Conservation (phyloP, 2,888 invertebrate species). For the Microctonus aethiopoides region DNA sequence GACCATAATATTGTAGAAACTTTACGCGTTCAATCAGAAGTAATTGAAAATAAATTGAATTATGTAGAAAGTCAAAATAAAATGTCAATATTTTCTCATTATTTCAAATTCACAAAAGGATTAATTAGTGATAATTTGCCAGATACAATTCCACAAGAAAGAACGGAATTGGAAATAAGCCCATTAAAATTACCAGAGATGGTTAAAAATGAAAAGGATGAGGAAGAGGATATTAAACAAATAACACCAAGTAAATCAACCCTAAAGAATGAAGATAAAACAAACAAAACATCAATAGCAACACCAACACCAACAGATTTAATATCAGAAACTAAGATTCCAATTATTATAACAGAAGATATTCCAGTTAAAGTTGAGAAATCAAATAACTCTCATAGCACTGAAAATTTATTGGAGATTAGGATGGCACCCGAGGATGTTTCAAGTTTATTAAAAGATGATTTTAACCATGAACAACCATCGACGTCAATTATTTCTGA, state of each 20-base stretch:
- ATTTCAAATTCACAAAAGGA: slow-evolving; percentile 15
- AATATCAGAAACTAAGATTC: background rate
- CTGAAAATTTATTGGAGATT: background rate
- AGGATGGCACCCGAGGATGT: background rate
- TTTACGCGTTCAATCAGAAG: background rate
- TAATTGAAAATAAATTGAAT: background rate
- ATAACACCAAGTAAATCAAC: background rate
- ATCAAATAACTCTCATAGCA: background rate
- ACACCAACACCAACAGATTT: too few species aligned
- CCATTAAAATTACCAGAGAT: background rate
- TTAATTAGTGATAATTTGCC: slow-evolving; percentile 40
- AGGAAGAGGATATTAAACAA: background rate
- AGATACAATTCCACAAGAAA: slow-evolving; percentile 44
- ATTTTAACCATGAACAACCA: background rate
- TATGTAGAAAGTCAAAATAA: background rate
- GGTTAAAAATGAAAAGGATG: background rate
- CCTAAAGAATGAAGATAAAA: background rate
- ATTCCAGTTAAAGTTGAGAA: background rate
- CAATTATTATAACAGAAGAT: background rate
- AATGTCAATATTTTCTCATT: background rate
- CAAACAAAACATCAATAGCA: too few species aligned
- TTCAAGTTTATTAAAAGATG: background rate
- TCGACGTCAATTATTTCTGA: background rate
- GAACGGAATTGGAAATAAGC: background rate
- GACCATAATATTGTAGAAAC: background rate